Percentiles rank a stretch among this genome's conserved stretches.
Evolutionary conservation across 2,113 vertebrate species (phyloP).

Genomic region (Ictalurus punctatus): DNA sequence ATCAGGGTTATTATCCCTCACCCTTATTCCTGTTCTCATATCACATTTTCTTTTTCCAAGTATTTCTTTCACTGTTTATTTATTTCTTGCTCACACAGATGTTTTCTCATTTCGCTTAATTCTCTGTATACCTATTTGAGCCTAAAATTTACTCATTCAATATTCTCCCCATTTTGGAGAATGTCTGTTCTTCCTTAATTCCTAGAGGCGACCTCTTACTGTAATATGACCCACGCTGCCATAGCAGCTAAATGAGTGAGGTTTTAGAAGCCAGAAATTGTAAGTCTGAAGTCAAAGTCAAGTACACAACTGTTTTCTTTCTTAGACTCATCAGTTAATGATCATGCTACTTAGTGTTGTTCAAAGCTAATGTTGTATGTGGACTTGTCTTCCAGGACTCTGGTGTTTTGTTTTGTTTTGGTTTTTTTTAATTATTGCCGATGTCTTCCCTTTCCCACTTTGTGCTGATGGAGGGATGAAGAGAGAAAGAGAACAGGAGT

Average conservation of each 20-base stretch:
- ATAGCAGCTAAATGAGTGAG: slow-evolving; percentile 70
- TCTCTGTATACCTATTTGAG: not conserved
- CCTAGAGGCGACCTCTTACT: slow-evolving; percentile 67
- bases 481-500: slow-evolving; percentile 37
- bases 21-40: slow-evolving; percentile 52
- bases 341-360: slow-evolving; percentile 2
- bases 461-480: slow-evolving; percentile 21
- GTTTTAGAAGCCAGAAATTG: slow-evolving; percentile 54
- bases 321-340: not conserved
- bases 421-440: not conserved
- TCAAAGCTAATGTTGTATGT: slow-evolving; percentile 4
- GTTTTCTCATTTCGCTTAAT: slow-evolving; percentile 5
- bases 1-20: slow-evolving; percentile 64
- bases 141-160: not conserved
- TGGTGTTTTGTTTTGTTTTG: not conserved
- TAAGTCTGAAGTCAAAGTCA: slow-evolving; percentile 60
- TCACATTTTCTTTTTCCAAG: slow-evolving; percentile 37
- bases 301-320: slow-evolving; percentile 40
- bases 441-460: slow-evolving; percentile 40
- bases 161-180: not conserved
- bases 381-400: not conserved
- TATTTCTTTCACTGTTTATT: not conserved
- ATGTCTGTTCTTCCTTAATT: slow-evolving; percentile 44
- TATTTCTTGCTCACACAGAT: slow-evolving; percentile 38
- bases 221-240: slow-evolving; percentile 71